These are phyloP conservation scores for Heliocidaris tuberculata DNA, from an alignment of 35 echinoderm and acorn worm species.

Conservation along the genomic window DNA sequence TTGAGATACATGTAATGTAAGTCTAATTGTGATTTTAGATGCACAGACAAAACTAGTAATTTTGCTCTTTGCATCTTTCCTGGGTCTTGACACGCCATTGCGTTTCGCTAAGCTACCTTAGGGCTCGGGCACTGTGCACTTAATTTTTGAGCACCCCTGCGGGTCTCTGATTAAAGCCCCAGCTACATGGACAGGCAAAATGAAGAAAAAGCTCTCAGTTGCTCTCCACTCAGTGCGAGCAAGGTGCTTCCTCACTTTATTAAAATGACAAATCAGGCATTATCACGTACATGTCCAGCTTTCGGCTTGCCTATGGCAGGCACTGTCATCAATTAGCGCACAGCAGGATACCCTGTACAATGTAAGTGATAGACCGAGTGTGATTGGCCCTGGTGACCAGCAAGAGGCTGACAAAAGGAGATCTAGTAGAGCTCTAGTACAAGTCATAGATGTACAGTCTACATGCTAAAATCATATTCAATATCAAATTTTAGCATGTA, in stretches of 20 bases:
- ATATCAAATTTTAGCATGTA: neutral
- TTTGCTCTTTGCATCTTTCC: too few species aligned
- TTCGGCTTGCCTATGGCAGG: neutral
- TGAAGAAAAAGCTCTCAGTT: neutral
- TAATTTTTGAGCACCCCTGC: neutral
- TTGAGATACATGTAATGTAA: too few species aligned
- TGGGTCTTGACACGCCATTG: too few species aligned
- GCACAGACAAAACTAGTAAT: too few species aligned
- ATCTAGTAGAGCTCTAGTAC: neutral
- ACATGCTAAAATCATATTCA: neutral
- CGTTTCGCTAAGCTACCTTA: too few species aligned
- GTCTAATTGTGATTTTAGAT: too few species aligned
- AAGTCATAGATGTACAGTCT: too few species aligned
- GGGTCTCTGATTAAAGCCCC: neutral
- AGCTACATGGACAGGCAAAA: neutral
- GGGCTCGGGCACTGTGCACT: neutral
- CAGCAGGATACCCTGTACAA: neutral
- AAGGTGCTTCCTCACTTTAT: neutral
- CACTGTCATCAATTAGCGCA: slow-evolving; percentile 1
- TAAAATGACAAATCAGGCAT: neutral
- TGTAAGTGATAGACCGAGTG: neutral
- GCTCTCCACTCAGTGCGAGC: neutral
- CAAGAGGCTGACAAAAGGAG: neutral
- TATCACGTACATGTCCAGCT: neutral
- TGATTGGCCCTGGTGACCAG: neutral